These are phyloP conservation scores for Bagarius yarrelli DNA, from an alignment of 2,113 vertebrate species.

Conservation along the genomic window DNA sequence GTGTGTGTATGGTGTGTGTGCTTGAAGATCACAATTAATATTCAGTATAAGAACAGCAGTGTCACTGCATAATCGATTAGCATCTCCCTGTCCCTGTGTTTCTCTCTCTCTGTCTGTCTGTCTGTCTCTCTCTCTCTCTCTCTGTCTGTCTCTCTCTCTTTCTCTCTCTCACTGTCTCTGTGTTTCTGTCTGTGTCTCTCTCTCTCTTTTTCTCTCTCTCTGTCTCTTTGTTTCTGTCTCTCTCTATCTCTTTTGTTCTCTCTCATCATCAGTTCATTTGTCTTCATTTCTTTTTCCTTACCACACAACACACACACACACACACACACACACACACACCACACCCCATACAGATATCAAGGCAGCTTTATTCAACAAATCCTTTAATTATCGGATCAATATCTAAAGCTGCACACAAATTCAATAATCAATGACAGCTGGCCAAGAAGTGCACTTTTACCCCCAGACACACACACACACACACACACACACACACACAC, in stretches of 20 bases:
- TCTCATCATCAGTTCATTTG: background rate
- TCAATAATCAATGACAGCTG: slow-evolving; percentile 54
- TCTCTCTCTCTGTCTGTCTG: background rate
- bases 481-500: slow-evolving; percentile 41
- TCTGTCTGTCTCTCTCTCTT: background rate
- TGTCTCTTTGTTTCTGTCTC: too few relatives aligned
- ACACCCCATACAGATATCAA: slow-evolving; percentile 8
- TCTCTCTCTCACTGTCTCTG: background rate
- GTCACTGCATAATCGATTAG: background rate
- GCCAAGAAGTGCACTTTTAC: slow-evolving; percentile 45
- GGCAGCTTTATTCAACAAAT: slow-evolving; percentile 56
- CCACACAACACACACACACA: background rate
- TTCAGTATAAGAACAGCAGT: background rate
- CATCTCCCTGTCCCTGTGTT: background rate
- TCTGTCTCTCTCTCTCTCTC: background rate
- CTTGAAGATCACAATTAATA: slow-evolving; percentile 5
- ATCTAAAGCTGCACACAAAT: slow-evolving; percentile 61
- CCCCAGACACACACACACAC: slow-evolving; percentile 35
- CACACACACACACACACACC: slow-evolving; percentile 4
- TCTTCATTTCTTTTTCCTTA: background rate
- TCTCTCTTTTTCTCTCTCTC: background rate
- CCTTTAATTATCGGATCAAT: slow-evolving; percentile 67
- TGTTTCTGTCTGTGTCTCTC: background rate
- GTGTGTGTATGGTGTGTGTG: background rate
- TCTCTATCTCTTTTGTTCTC: background rate